Conservation (phyloP, 2,113 vertebrate genomes). For the Enhydra lutris region DNA sequence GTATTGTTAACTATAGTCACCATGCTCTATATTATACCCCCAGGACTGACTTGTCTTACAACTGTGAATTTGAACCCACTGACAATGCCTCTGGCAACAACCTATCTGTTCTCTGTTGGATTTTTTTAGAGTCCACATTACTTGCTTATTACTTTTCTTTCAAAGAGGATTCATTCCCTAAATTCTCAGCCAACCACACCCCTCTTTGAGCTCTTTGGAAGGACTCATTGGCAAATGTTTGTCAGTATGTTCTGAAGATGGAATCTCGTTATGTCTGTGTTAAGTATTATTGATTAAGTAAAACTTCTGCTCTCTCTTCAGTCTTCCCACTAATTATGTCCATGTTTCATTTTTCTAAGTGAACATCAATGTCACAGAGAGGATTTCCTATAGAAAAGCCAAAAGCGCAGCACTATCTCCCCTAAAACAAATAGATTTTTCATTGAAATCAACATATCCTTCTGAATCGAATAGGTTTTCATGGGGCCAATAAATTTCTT, state of each 20-base stretch:
- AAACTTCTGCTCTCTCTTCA: neutral
- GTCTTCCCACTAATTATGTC: constrained; percentile 50
- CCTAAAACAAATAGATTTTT: constrained; percentile 86
- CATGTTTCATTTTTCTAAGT: constrained; percentile 63
- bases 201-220: neutral
- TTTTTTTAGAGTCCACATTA: no score
- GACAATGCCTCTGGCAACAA: neutral
- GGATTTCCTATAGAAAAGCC: constrained; percentile 53
- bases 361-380: constrained; percentile 64
- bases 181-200: neutral
- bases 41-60: neutral
- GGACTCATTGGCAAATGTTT: neutral
- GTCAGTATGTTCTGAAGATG: neutral
- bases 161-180: neutral
- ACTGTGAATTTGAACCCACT: neutral
- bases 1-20: neutral
- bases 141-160: neutral
- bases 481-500: constrained; percentile 89
- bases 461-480: constrained; percentile 86
- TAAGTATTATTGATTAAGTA: constrained; percentile 22
- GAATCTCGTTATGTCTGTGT: neutral
- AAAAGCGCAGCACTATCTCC: constrained; percentile 58
- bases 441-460: constrained; percentile 88
- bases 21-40: no score
- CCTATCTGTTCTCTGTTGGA: neutral